Evolutionary conservation across 2,888 invertebrate species (phyloP), one percentile per base, ranked within the genome.

Genomic region (Limnephilus auricula): DNA sequence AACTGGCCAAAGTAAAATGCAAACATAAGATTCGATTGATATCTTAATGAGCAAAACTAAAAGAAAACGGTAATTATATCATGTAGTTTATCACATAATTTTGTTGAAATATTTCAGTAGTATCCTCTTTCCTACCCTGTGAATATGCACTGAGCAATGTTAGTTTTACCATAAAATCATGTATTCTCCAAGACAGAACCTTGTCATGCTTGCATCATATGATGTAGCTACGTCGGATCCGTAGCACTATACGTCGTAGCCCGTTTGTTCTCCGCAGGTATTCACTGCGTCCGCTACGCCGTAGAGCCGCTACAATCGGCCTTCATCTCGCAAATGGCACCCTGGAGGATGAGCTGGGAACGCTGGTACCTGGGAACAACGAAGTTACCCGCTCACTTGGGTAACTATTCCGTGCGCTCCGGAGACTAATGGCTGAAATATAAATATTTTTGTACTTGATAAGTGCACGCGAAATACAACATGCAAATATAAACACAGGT

Each of bases 271-370:
- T 88, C 79, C 37, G 87, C 34, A 25, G 31, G 87, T 78, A 32
- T 88, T 88, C 87, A 65, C 78, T 78, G 12, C 34, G 25, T 78
- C 25, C n/a, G 86, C 86, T 50, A 83, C 34, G 85, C 50, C 85
- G 85, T 85, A 85, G 85, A 37, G n/a, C 65, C 80, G 85, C 84
- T 90, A 92, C 92, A 90, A 92, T 92, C 92, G 86, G 83, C 89
- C 90, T 89, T 92, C 92, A 92, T 92, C 92, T 92, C 37, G 90
- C 40, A 91, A 92, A 92, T 91, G 92, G 91, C 90, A 84, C 92
- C 92, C 92, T 37, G 37, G 92, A 91, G 92, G 92, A 80, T 79
- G 31, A 30, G 85, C 85, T 15, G 31, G n/a, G 34, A 15, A 85
- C 31, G 34, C 34, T 30, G 34, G n/a, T 34, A 78, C 65, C 32